Conservation (phyloP, 2,888 invertebrate species). For the Julus scanicus region DNA sequence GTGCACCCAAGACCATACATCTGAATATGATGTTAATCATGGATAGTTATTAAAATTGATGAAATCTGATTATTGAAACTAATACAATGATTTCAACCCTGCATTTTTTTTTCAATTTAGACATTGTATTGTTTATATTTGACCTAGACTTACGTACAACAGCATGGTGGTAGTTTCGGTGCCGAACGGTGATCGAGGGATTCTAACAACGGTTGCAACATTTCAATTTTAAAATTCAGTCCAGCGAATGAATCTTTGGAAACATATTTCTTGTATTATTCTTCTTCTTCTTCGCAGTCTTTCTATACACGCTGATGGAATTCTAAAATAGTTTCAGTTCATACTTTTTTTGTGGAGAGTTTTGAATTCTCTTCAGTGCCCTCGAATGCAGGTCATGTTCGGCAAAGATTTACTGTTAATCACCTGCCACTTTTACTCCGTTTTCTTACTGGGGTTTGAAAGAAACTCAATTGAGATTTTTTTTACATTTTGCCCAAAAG, state of each 20-base stretch:
- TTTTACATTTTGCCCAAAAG: not conserved
- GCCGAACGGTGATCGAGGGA: not conserved
- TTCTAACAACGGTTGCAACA: not conserved
- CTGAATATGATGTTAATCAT: no score
- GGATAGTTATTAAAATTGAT: no score
- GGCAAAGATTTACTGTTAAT: slow-evolving; percentile 5
- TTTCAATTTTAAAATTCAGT: not conserved
- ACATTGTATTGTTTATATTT: no score
- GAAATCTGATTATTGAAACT: no score
- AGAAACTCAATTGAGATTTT: not conserved
- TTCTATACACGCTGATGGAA: not conserved
- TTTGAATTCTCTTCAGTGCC: slow-evolving; percentile 20
- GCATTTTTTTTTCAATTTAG: no score
- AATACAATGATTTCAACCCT: no score
- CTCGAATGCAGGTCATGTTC: slow-evolving; percentile 26
- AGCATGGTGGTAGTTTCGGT: not conserved
- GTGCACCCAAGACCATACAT: no score
- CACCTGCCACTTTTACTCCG: not conserved
- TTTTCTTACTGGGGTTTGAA: not conserved
- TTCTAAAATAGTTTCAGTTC: not conserved
- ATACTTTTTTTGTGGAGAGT: not conserved
- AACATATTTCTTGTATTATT: not conserved
- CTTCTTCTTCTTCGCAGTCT: not conserved
- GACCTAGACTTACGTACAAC: no score
- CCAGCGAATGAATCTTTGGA: not conserved